A percentile compares a stretch with the other conserved stretches of the same genome.
phyloP scores from a whole-genome alignment of 35 echinoderm and acorn worm species.

The Amphiura filiformis region DNA sequence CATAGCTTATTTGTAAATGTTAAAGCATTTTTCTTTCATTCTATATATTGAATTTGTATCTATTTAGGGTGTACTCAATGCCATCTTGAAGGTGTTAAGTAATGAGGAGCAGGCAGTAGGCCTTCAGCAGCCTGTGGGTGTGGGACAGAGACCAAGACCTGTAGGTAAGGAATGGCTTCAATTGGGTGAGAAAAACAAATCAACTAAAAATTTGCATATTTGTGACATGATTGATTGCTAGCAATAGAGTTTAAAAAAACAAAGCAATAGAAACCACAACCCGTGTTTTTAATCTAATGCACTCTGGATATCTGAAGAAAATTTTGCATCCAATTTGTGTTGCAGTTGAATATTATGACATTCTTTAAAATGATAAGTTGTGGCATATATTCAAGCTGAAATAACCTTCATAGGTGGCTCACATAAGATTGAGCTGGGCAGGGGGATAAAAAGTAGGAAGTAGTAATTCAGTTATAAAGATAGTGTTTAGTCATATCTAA shows the following conservation, averaged over 20 bases:
- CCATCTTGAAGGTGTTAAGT: constrained; percentile 75
- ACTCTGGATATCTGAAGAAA: too few species aligned
- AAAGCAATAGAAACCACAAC: not conserved
- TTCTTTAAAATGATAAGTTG: not conserved
- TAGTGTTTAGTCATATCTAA: too few species aligned
- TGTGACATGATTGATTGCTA: not conserved
- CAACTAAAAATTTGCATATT: not conserved
- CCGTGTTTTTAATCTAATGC: too few species aligned
- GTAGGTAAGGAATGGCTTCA: constrained; percentile 49
- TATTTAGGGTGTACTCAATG: constrained; percentile 76
- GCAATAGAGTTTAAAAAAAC: not conserved
- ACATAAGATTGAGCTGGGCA: too few species aligned
- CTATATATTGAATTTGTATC: too few species aligned
- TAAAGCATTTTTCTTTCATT: too few species aligned
- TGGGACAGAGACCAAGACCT: constrained; percentile 88
- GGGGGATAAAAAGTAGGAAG: too few species aligned
- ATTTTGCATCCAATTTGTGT: too few species aligned
- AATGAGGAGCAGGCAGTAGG: constrained; percentile 90
- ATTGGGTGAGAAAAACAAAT: not conserved
- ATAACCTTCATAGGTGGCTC: too few species aligned
- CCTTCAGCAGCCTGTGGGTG: constrained; percentile 86
- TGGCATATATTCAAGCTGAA: too few species aligned
- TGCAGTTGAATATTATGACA: not conserved
- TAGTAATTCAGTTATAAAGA: too few species aligned
- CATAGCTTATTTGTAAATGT: too few species aligned